phyloP scores from a whole-genome alignment of 35 echinoderm and acorn worm genomes.

The Ophioderma brevispina region DNA sequence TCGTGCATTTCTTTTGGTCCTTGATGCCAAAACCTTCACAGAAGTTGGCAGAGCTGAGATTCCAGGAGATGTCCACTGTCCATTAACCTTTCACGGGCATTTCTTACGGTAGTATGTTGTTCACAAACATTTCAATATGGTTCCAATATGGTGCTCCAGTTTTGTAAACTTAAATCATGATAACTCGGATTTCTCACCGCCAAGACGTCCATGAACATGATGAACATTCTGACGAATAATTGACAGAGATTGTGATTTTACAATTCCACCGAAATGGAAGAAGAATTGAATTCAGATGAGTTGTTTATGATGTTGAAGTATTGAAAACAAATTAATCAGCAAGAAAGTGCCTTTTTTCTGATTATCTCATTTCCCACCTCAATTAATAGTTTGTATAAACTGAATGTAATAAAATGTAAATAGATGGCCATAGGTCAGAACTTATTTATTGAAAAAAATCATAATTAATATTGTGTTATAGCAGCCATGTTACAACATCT shows the following conservation, averaged over 20 bases:
- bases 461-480: no score
- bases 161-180: not conserved
- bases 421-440: not conserved
- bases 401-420: not conserved
- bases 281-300: not conserved
- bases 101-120: conserved; percentile 28
- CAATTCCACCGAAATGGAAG: not conserved
- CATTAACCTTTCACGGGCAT: conserved; percentile 85
- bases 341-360: no score
- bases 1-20: conserved; percentile 82
- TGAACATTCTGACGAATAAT: not conserved
- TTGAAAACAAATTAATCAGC: not conserved
- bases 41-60: conserved; percentile 83
- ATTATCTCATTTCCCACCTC: not conserved
- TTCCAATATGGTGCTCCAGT: not conserved
- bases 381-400: not conserved
- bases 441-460: not conserved
- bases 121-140: not conserved
- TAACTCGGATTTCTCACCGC: not conserved
- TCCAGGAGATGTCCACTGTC: conserved; percentile 74
- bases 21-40: conserved; percentile 76
- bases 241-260: not conserved
- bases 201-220: not conserved
- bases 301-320: no score
- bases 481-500: not conserved